Conservation (phyloP, 2,113 vertebrate genomes). For the Ceyx melanurus region DNA sequence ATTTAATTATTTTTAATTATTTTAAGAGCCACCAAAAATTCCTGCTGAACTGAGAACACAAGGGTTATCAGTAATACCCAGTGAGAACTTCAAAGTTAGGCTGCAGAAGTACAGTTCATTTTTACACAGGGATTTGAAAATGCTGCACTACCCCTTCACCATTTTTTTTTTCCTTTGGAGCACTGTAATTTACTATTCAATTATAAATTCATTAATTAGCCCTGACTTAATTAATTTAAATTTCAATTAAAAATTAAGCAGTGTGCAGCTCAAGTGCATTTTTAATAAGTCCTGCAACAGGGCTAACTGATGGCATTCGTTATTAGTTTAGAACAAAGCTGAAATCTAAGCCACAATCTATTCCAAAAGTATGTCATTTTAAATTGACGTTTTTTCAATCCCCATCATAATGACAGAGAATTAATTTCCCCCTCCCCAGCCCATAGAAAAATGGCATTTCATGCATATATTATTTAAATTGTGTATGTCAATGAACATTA, state of each 20-base stretch:
- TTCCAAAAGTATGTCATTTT: constrained; percentile 60
- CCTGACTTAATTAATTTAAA: constrained; percentile 76
- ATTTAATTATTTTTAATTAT: not conserved
- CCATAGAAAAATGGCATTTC: constrained; percentile 27
- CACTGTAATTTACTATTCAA: constrained; percentile 71
- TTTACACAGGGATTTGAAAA: constrained; percentile 49
- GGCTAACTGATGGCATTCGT: constrained; percentile 64
- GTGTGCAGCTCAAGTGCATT: constrained; percentile 62
- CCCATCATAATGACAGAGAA: constrained; percentile 34
- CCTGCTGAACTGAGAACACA: not conserved
- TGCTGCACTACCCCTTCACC: constrained; percentile 53
- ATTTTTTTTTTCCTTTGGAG: constrained; percentile 53
- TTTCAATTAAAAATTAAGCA: constrained; percentile 76
- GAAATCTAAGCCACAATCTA: constrained; percentile 53
- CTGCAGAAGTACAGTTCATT: constrained; percentile 9
- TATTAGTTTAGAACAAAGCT: constrained; percentile 65
- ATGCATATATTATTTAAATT: constrained; percentile 10
- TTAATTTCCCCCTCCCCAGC: not conserved
- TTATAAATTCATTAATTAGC: constrained; percentile 75
- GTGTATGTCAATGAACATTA: constrained; percentile 27
- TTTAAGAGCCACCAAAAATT: constrained; percentile 1
- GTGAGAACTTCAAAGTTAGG: constrained; percentile 7
- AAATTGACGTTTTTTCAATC: constrained; percentile 55
- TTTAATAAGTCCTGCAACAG: constrained; percentile 58
- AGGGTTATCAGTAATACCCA: constrained; percentile 4